Base-by-base conservation (phyloP, 2,113 vertebrate genomes). In the Mesitornis unicolor region DNA sequence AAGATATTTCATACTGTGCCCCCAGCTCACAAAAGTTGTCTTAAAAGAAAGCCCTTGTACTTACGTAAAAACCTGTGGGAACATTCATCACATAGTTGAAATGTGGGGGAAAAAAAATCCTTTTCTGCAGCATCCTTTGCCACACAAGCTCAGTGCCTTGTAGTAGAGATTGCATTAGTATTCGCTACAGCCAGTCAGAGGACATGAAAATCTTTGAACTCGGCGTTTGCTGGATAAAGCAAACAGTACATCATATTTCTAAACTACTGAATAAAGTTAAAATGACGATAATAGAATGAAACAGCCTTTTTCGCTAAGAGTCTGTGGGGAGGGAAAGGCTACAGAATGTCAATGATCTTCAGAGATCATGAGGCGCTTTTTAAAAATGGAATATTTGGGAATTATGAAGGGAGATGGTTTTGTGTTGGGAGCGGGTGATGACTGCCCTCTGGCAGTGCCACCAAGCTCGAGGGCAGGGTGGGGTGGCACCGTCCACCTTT, bases 401-500 rank as follows among this genome's bases (percentile, higher is more conserved):
- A 45, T 54, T 36, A 51, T 40, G n/a, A n/a, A 67, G 45, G 53
- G 69, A 77, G 53, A 56, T 36, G 61, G 26, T 16, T 16, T 47
- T 15, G 36, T 0, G 4, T 3, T 45, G 59, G 40, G 36, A 9
- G 26, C 4, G 38, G 75, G 35, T 16, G 42, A 26, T 26, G 76
- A 10, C 43, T 1, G 0, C 10, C 28, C 7, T 16, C 63, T 70
- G 77, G 6, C 19, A 16, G 68, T 11, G 42, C 28, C 54, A n/a
- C 42, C 42, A 16, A 25, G 28, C 7, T 43, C 48, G 38, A 2
- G 1, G 2, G 21, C 0, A 1, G 48, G 64, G 15, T 28, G 38
- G 43, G 38, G 4, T 1, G 8, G 38, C 31, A 42, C 0, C 2
- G 57, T 3, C 29, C 2, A 1, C 56, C n/a, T 36, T 42, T 22